phyloP scores from a whole-genome alignment of 2,797 vertebrate genomes.

The Chaetodon trifasciatus region DNA sequence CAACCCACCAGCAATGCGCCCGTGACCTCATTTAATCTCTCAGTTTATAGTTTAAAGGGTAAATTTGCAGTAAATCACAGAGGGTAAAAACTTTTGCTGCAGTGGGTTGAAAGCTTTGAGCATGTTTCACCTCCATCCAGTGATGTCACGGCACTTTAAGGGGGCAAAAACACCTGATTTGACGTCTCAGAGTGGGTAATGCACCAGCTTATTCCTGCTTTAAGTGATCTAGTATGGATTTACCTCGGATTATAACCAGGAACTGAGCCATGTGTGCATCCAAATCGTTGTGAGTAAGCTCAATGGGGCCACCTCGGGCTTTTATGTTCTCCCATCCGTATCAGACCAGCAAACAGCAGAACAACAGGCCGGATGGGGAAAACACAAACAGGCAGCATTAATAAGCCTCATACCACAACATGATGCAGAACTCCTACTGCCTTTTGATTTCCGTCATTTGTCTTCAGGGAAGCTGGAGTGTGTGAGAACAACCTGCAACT shows the following conservation, averaged over 20 bases:
- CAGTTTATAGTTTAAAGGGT: slow-evolving; percentile 14
- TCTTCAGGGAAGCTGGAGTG: not conserved
- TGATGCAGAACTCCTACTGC: too few relatives aligned
- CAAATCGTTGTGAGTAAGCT: not conserved
- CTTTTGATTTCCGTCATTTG: not conserved
- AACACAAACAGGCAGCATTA: not conserved
- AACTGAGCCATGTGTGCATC: not conserved
- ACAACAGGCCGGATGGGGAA: not conserved
- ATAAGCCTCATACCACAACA: not conserved
- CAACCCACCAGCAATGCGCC: slow-evolving; percentile 44
- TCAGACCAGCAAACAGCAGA: not conserved
- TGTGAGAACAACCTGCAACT: slow-evolving; percentile 19
- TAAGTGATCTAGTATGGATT: not conserved
- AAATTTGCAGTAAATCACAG: slow-evolving; percentile 9
- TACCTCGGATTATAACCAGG: not conserved
- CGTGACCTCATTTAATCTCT: slow-evolving; percentile 50
- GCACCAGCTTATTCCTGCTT: not conserved
- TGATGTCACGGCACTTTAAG: slow-evolving; percentile 2
- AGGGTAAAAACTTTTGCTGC: not conserved
- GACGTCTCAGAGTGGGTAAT: not conserved
- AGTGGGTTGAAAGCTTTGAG: not conserved
- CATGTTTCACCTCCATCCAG: not conserved
- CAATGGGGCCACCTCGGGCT: not conserved
- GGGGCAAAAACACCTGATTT: not conserved
- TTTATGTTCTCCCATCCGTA: not conserved